phyloP scores from a whole-genome alignment of 2,888 invertebrate species.

The Caenorhabditis sp. region DNA sequence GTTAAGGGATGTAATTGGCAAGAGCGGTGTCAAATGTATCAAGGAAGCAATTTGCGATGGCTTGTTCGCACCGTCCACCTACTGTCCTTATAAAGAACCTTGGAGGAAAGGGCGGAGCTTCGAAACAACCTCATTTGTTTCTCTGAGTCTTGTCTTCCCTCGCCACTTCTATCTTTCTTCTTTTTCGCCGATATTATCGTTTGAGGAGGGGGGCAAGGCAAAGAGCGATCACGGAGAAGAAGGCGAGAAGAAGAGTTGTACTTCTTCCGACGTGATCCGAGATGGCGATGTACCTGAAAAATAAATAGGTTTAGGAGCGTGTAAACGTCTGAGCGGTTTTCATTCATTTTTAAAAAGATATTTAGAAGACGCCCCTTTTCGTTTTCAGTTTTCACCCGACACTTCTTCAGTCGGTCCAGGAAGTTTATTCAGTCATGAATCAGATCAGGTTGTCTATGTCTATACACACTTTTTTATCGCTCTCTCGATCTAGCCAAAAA shows the following conservation, averaged over 20 bases:
- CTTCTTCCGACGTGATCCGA: not conserved
- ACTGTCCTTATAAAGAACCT: constrained; percentile 42
- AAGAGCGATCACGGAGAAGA: constrained; percentile 30
- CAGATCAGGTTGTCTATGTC: no score
- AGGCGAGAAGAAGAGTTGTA: not conserved
- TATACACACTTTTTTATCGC: no score
- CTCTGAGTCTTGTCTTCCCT: constrained; percentile 19
- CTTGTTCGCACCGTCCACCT: constrained; percentile 15
- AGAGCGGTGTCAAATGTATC: not conserved
- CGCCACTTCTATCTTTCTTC: constrained; percentile 28
- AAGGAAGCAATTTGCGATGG: constrained; percentile 8
- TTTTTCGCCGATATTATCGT: constrained; percentile 39
- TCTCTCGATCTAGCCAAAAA: no score
- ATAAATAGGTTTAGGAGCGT: no score
- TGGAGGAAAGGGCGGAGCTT: constrained; percentile 32
- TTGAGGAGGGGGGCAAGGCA: constrained; percentile 27
- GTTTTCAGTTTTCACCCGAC: no score
- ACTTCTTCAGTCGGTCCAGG: no score
- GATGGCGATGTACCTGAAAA: no score
- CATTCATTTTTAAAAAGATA: no score
- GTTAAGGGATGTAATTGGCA: no score
- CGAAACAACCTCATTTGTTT: constrained; percentile 24
- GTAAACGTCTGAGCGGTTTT: no score
- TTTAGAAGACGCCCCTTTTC: no score
- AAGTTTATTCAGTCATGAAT: no score